A percentile compares a stretch with the other conserved stretches of the same genome.
phyloP scores from a whole-genome alignment of 2,797 vertebrate species.

The Acrossocheilus wenchowensis region DNA sequence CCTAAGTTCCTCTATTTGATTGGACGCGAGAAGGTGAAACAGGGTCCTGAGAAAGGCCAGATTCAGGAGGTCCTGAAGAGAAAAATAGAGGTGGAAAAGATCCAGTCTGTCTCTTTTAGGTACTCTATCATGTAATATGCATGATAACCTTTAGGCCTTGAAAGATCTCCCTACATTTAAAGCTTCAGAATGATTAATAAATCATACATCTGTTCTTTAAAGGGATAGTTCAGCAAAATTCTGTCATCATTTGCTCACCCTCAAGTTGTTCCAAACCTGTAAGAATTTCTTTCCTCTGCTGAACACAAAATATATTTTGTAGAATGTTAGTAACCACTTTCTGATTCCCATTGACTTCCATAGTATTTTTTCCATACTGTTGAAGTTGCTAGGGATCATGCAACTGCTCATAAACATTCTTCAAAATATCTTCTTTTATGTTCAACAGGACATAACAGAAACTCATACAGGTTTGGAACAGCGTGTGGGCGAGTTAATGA shows the following conservation, averaged over 20 bases:
- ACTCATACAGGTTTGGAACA: background rate
- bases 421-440: background rate
- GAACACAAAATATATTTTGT: background rate
- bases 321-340: background rate
- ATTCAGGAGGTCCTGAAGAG: constrained; percentile 85
- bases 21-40: constrained; percentile 86
- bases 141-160: background rate
- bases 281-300: background rate
- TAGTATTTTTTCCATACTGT: background rate
- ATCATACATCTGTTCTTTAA: background rate
- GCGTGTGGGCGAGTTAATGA: background rate
- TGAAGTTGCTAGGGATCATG: background rate
- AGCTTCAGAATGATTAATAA: background rate
- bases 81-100: constrained; percentile 80
- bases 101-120: constrained; percentile 86
- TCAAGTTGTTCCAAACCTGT: background rate
- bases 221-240: background rate
- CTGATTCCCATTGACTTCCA: background rate
- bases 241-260: background rate
- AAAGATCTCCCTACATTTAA: background rate
- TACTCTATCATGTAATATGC: constrained; percentile 56
- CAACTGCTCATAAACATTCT: background rate
- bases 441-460: too few species aligned
- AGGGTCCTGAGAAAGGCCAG: constrained; percentile 85
- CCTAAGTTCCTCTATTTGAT: constrained; percentile 84